Percentiles rank a stretch among this genome's conserved stretches.
phyloP scores from a whole-genome alignment of 1,140 invertebrate species.

The Tyrophagus putrescentiae region DNA sequence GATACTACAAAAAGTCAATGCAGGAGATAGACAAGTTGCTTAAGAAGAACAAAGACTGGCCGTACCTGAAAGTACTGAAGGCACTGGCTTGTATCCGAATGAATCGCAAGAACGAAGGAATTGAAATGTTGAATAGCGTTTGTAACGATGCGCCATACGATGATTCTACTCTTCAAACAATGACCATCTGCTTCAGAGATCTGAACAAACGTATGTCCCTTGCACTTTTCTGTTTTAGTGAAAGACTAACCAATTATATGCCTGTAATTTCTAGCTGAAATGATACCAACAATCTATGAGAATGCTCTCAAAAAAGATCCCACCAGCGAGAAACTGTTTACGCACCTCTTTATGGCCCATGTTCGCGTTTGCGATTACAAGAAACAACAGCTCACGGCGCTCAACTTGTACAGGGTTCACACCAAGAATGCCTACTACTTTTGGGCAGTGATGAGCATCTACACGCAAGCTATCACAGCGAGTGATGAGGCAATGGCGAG shows the following conservation, averaged over 20 bases:
- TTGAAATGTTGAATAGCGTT: slow-evolving; percentile 56
- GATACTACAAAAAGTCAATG: slow-evolving; percentile 92
- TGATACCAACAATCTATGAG: slow-evolving; percentile 69
- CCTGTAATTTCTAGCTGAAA: slow-evolving; percentile 48
- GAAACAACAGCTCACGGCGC: slow-evolving; percentile 72
- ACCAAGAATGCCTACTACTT: slow-evolving; percentile 94
- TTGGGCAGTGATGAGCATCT: slow-evolving; percentile 90
- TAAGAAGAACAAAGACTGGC: slow-evolving; percentile 73
- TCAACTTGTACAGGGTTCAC: slow-evolving; percentile 72
- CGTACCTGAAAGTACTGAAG: slow-evolving; percentile 75
- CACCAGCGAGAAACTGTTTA: slow-evolving; percentile 74
- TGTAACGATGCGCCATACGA: slow-evolving; percentile 64
- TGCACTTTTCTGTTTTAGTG: neutral
- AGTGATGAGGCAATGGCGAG: slow-evolving; percentile 32
- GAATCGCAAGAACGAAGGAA: slow-evolving; percentile 61
- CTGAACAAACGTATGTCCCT: slow-evolving; percentile 46
- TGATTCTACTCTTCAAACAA: slow-evolving; percentile 83
- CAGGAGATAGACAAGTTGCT: slow-evolving; percentile 91
- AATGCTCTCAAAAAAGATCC: slow-evolving; percentile 68
- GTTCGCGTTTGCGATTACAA: slow-evolving; percentile 76
- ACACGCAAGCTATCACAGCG: slow-evolving; percentile 49
- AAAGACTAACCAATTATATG: slow-evolving; percentile 4
- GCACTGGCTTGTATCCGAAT: slow-evolving; percentile 71
- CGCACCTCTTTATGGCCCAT: slow-evolving; percentile 88
- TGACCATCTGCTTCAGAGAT: slow-evolving; percentile 87